Base-by-base conservation (phyloP, 2,888 invertebrate genomes). In the Fabriciana adippe region DNA sequence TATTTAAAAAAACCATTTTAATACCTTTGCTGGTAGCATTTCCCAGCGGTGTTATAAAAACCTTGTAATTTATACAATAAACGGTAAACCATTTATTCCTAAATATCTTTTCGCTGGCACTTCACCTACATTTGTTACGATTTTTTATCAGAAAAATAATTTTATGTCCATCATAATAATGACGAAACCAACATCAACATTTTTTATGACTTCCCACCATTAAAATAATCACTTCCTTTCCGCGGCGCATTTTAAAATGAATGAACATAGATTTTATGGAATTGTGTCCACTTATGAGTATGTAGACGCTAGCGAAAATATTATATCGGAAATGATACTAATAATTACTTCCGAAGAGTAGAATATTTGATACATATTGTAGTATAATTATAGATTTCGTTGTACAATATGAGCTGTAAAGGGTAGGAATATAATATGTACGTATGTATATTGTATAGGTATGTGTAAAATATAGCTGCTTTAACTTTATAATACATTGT, bases 171-270 rank as follows among this genome's bases (percentile, higher is more conserved):
- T 89, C 84, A 84, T 80, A 82, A 82, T 88, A 89, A 89, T 84
- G 86, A 84, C 81, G 83, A 83, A 80, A 85, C 81, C 83, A 81
- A 83, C 84, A 82, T 79, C 79, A 83, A 80, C 83, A 81, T 84
- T 88, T 84, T 88, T 82, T 73, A 85, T 86, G 85, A 84, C 85
- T 81, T 85, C 81, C 80, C 79, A 84, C 89, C 90, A 90, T 90
- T 90, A 90, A 87, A 88, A 88, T 90, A 90, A 90, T 90, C 85
- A 87, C 89, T 85, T 85, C 82, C 81, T 78, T 78, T 79, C 79
- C 79, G 83, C 81, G 83, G 82, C 79, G 80, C 85, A 82, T 86
- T 86, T 85, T 79, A 81, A 81, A 79, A 81, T 79, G 77, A 68
- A 66, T 66, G 70, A 71, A 70, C 66, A 68, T 73, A 70, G 71